Base-by-base conservation (phyloP, 2,797 vertebrate species). In the Zenarchopterus dispar region DNA sequence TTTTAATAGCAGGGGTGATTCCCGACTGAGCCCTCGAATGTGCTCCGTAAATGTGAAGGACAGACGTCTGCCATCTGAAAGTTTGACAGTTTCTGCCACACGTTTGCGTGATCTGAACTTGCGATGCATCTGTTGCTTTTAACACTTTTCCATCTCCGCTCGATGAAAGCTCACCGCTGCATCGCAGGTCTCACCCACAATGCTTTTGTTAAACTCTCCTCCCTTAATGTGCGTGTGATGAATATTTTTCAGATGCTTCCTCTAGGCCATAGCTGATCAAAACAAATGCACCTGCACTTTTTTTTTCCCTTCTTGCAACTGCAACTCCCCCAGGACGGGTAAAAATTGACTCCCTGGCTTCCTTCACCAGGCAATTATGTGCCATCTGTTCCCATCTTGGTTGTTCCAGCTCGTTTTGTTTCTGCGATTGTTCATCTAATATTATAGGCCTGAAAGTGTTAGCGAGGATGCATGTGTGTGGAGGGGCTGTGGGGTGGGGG, bases 281-380 rank as follows among this genome's bases (percentile, higher is more conserved):
- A 94, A 94, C 91, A 93, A 93, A 94, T 88, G 93, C 92, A 94
- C 93, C 93, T 94, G 93, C 92, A 93, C 91, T 93, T 90, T 81
- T 81, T 75, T 73, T 78, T n/a, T 45, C 33, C 67, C 77, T 89
- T 81, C 86, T 88, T 91, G 88, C 92, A 90, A 93, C 90, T 91
- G 87, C 88, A 89, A 92, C 89, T 93, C 93, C 93, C 92, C 87
- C 78, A 90, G 92, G 93, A 94, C 87, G 92, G 87, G 92, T 93
- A 94, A 93, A 93, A 94, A 94, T 94, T 92, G 93, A 94, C 93
- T 94, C 93, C 92, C 92, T 93, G 93, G 93, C 93, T 94, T 92
- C 90, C 90, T 93, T 92, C 89, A 92, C 79, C 85, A 94, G 93
- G 93, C 93, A 94, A 94, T 94, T 94, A 94, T 86, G 90, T 85